Evolutionary conservation across 2,113 vertebrate genomes (phyloP).

Genomic region (Catharus fuscescens): DNA sequence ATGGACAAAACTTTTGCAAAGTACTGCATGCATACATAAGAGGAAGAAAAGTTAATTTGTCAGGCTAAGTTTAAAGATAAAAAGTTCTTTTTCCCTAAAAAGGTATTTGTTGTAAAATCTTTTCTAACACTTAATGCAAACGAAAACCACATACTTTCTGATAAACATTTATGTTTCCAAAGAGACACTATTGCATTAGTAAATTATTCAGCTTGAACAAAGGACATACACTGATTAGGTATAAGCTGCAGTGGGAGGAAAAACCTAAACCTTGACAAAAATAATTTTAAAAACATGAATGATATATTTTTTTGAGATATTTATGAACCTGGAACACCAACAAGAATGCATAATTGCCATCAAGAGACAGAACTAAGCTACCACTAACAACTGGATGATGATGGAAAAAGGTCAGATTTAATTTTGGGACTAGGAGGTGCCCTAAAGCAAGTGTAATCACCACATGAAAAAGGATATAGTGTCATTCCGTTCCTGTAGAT

Average conservation of each 20-base stretch:
- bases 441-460: not conserved
- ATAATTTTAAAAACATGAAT: not conserved
- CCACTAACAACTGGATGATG: not conserved
- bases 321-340: not conserved
- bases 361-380: not conserved
- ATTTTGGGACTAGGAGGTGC: not conserved
- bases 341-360: fast-evolving
- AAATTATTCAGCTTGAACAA: not conserved
- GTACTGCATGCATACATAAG: fast-evolving
- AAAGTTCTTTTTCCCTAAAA: not conserved
- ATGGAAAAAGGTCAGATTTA: not conserved
- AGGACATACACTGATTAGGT: not conserved
- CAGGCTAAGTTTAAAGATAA: not conserved
- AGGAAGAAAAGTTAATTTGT: not conserved
- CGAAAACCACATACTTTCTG: not conserved
- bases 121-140: not conserved
- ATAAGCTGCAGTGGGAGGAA: not conserved
- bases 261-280: not conserved
- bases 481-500: not conserved
- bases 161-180: not conserved
- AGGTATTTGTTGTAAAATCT: not conserved
- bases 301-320: not conserved
- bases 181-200: not conserved
- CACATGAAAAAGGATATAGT: not conserved
- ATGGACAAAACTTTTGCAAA: constrained; percentile 8